Base-by-base conservation (phyloP, 2,888 invertebrate species). In the Synergus japonicus region DNA sequence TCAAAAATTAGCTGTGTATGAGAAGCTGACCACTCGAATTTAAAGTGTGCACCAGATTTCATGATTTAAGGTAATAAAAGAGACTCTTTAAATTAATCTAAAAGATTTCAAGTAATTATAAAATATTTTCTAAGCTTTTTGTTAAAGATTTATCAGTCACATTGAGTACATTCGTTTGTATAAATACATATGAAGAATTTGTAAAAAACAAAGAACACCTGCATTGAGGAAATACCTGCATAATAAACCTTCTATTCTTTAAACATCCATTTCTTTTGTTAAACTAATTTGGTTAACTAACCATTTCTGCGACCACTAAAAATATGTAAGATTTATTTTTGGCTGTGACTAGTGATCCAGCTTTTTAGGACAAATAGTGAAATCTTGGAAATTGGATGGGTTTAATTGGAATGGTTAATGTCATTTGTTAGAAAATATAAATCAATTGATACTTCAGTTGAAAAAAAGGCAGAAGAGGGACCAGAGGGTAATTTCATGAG, bases 131-230 rank as follows among this genome's bases (percentile, higher is more conserved):
- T 4, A 37, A 37, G 5, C 29, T 5, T 37, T 37, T 37, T 37
- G 7, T 37, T 37, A 5, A 4, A n/a, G n/a, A n/a, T n/a, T 43
- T 10, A 73, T 15, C 22, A 73, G 54, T 73, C 37, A 73, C 37
- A 29, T 29, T 29, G 29, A 29, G 29, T 29, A 29, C 29, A 18
- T 15, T 66, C n/a, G 4, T 54, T 49, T 58, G 54, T n/a, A 73
- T 12, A 73, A 41, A 63, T 29, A 5, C 5, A 18, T 44, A 22
- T 22, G n/a, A n/a, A 58, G 54, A 37, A 49, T 54, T 73, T 73
- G 54, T 73, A 37, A 37, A n/a, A 73, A 73, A 63, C 4, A n/a
- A 9, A 18, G 43, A 73, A 73, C 73, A 73, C 73, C 54, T 73
- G 73, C 54, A 13, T 49, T n/a, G n/a, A 37, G 54, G 13, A 54